A percentile compares a stretch with the other conserved stretches of the same genome.
phyloP scores from a whole-genome alignment of 2,113 vertebrate genomes.

The Pogona vitticeps region DNA sequence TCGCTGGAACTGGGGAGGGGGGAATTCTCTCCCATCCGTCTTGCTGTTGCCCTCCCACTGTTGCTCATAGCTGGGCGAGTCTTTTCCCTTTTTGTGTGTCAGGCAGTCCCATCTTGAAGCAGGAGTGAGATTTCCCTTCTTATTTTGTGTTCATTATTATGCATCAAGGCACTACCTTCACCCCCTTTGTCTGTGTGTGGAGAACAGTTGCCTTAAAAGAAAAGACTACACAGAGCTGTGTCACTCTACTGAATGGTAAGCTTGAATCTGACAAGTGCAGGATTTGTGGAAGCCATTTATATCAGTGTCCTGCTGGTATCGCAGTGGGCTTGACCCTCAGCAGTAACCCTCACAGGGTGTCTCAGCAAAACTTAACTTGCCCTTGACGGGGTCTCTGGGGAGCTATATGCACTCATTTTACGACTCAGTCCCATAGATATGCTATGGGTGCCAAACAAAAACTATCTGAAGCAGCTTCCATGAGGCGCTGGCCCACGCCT shows the following conservation, averaged over 20 bases:
- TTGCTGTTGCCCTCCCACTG: neutral
- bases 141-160: neutral
- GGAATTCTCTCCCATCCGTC: neutral
- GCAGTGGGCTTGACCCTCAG: no score
- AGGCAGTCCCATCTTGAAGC: neutral
- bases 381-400: neutral
- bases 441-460: no score
- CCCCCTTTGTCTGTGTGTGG: neutral
- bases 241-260: no score
- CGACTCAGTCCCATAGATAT: neutral
- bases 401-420: neutral
- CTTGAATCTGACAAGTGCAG: no score
- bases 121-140: neutral
- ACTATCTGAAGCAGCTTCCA: neutral
- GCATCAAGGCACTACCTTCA: neutral
- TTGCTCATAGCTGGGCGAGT: neutral
- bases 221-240: no score
- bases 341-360: no score
- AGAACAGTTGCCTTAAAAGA: neutral
- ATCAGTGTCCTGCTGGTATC: no score
- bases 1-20: neutral
- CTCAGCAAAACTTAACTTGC: neutral
- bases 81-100: neutral
- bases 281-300: no score
- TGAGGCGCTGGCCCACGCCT: no score